These are phyloP conservation scores for Dendronephthya gigantea DNA, from an alignment of 64 coral and sea anemone genomes.

Conservation along the genomic window DNA sequence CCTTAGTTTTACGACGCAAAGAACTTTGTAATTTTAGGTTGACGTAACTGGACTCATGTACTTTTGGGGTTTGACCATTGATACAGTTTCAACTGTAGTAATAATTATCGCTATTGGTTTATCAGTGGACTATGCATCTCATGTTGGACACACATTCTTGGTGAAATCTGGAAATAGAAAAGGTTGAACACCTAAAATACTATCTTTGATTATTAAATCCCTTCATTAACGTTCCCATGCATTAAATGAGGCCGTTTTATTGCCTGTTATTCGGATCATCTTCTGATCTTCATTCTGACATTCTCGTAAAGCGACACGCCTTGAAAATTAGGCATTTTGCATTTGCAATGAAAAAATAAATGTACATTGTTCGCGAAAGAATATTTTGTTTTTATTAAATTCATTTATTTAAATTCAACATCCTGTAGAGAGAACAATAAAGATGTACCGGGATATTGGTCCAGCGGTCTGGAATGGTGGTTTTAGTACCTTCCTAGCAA, in stretches of 20 bases:
- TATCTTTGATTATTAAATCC: no score
- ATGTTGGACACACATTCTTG: constrained; percentile 88
- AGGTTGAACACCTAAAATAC: constrained; percentile 31
- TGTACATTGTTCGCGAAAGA: no score
- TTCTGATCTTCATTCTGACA: no score
- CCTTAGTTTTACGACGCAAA: no score
- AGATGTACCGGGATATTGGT: constrained; percentile 67
- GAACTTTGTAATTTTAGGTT: constrained; percentile 38
- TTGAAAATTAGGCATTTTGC: no score
- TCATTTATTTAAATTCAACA: not conserved
- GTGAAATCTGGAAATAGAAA: constrained; percentile 54
- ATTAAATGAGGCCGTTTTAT: no score
- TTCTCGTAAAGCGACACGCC: no score
- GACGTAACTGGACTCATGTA: constrained; percentile 60
- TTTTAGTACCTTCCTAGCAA: constrained; percentile 82
- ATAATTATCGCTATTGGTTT: constrained; percentile 80
- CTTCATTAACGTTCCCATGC: no score
- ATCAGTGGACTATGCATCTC: constrained; percentile 88
- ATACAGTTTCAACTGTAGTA: constrained; percentile 60
- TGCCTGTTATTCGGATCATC: no score
- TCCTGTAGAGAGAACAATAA: constrained; percentile 47
- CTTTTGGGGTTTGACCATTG: constrained; percentile 84
- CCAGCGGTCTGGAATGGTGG: constrained; percentile 92
- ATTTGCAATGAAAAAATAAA: no score
- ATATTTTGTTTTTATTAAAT: not conserved